These are phyloP conservation scores for Eugnorisma glareosa DNA, from an alignment of 2,888 invertebrate species.

Conservation along the genomic window DNA sequence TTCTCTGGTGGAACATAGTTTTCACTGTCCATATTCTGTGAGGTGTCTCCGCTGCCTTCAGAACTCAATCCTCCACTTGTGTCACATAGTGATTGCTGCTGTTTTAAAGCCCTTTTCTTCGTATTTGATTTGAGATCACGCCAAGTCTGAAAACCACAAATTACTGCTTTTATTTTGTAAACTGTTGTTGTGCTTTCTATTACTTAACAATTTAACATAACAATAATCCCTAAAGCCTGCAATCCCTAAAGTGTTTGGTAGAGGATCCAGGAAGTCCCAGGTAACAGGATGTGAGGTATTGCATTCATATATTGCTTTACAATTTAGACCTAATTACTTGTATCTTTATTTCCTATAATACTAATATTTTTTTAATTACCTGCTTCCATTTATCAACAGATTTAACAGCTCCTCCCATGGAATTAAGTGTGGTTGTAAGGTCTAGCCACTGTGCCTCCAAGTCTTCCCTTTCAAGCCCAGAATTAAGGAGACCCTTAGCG, in stretches of 20 bases:
- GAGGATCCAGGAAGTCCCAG: neutral
- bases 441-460: slow-evolving; percentile 70
- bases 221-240: neutral
- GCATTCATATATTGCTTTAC: neutral
- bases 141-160: slow-evolving; percentile 67
- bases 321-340: neutral
- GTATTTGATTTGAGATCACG: slow-evolving; percentile 70
- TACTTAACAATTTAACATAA: neutral
- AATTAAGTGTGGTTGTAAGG: slow-evolving; percentile 63
- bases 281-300: neutral
- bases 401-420: slow-evolving; percentile 70
- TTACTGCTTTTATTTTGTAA: neutral
- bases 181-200: neutral
- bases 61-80: slow-evolving; percentile 60
- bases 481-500: slow-evolving; percentile 65
- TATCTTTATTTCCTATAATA: neutral
- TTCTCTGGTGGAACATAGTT: slow-evolving; percentile 51
- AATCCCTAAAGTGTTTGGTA: neutral
- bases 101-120: slow-evolving; percentile 67
- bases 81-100: slow-evolving; percentile 65
- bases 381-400: slow-evolving; percentile 74
- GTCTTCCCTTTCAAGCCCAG: slow-evolving; percentile 68
- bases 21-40: slow-evolving; percentile 61
- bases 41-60: slow-evolving; percentile 57
- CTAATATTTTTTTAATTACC: slow-evolving; percentile 51